Conservation (phyloP, 2,113 vertebrate genomes). For the Grammomys surdaster region DNA sequence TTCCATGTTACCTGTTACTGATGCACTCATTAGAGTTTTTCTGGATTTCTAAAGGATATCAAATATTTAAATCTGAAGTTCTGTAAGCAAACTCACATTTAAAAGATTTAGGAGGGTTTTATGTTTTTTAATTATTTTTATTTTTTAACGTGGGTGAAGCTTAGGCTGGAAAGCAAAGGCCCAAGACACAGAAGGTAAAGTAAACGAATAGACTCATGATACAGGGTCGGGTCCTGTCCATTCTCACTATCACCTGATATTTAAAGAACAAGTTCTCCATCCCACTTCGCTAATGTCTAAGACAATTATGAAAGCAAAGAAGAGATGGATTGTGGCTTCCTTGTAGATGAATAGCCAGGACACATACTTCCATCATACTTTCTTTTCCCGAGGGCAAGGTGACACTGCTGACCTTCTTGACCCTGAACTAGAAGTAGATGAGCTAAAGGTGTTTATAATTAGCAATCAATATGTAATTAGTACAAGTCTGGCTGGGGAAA, state of each 20-base stretch:
- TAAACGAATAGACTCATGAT: background rate
- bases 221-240: background rate
- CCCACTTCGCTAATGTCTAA: background rate
- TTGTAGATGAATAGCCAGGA: background rate
- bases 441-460: constrained; percentile 75
- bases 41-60: constrained; percentile 45
- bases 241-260: background rate
- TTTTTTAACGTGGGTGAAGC: background rate
- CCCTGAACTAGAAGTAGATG: constrained; percentile 73
- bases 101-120: background rate
- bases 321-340: background rate
- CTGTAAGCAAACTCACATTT: constrained; percentile 7
- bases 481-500: constrained; percentile 21
- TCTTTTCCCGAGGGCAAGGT: background rate
- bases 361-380: constrained; percentile 18
- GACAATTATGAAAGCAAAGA: background rate
- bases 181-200: background rate
- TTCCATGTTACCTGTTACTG: constrained; percentile 22
- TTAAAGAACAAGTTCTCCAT: background rate
- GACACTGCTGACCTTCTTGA: constrained; percentile 60
- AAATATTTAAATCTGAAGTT: constrained; percentile 35
- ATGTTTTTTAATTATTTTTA: too few relatives aligned
- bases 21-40: constrained; percentile 1
- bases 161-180: constrained; percentile 56
- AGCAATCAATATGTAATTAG: constrained; percentile 73